A percentile compares a stretch with the other conserved stretches of the same genome.
Conservation (phyloP, 2,113 vertebrate genomes). For the Dipodomys merriami region DNA sequence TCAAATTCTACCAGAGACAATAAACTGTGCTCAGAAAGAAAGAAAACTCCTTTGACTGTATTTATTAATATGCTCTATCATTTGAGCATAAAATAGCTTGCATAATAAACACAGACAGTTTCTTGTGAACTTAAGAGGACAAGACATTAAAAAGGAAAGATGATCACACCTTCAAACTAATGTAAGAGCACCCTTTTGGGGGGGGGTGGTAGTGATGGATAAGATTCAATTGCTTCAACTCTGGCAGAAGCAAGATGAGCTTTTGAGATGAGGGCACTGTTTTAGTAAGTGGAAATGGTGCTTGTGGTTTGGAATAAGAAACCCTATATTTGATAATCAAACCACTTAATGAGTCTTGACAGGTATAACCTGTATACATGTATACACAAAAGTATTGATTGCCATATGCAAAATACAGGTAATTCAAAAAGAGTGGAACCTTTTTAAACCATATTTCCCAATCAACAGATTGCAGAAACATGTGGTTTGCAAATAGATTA, state of each 20-base stretch:
- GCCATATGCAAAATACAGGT: background rate
- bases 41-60: background rate
- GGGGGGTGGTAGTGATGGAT: no score
- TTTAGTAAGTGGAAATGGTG: constrained; percentile 13
- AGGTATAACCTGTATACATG: constrained; percentile 34
- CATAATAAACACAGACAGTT: constrained; percentile 4
- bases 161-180: background rate
- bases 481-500: background rate
- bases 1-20: background rate
- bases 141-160: constrained; percentile 19
- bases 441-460: constrained; percentile 22
- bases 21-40: constrained; percentile 12
- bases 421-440: constrained; percentile 38
- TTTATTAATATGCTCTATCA: constrained; percentile 27
- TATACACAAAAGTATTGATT: constrained; percentile 28
- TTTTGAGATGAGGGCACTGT: background rate
- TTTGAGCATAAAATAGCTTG: background rate
- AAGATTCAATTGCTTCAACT: background rate
- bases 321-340: background rate
- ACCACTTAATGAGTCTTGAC: background rate
- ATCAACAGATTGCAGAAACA: background rate
- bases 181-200: background rate
- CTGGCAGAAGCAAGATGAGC: constrained; percentile 25
- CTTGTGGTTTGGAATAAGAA: constrained; percentile 5
- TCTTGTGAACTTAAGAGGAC: background rate